Evolutionary conservation across 2,797 vertebrate species (phyloP), one percentile per base, ranked within the genome.

Genomic region (Malacoraja senta): DNA sequence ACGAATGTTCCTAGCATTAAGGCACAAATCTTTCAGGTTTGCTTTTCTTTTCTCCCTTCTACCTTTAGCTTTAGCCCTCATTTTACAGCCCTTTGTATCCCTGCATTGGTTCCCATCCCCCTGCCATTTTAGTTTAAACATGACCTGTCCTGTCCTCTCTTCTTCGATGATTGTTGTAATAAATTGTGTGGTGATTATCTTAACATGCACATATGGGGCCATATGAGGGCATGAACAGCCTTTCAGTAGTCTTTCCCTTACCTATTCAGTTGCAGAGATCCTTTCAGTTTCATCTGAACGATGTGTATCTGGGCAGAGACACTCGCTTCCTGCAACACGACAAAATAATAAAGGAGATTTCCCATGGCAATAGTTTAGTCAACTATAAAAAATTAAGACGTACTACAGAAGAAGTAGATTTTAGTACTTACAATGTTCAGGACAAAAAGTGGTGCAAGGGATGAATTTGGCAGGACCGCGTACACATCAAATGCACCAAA

Each of bases 391-490:
- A n/a, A 26, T 74, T 76, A 19, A 10, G 44, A 74, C 29, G 13
- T 0, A 24, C 3, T 68, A 3, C 9, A 10, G 32, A 71, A n/a
- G 13, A 68, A 19, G 1, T 17, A 92, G 38, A 29, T 15, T 17
- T 92, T 13, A 29, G 65, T 76, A 92, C 90, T 92, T 68, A 92
- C 90, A 29, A 92, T 44, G 12, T 74, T 38, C 90, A 92, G 90
- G 35, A 76, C 90, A 92, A 92, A 92, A 29, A 92, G 71, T 2
- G 90, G 38, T 29, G 71, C 90, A 1, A 92, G 35, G 9, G 90
- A 53, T 72, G 71, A 74, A 53, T 92, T 92, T 4, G 90, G 90
- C 1, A 92, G 71, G 71, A 92, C 76, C 38, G 90, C 90, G 26
- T 53, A 92, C 29, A 71, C 44, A 7, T 92, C 71, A 6, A 72